phyloP scores from a whole-genome alignment of 2,113 vertebrate genomes.

The Pterocles gutturalis region DNA sequence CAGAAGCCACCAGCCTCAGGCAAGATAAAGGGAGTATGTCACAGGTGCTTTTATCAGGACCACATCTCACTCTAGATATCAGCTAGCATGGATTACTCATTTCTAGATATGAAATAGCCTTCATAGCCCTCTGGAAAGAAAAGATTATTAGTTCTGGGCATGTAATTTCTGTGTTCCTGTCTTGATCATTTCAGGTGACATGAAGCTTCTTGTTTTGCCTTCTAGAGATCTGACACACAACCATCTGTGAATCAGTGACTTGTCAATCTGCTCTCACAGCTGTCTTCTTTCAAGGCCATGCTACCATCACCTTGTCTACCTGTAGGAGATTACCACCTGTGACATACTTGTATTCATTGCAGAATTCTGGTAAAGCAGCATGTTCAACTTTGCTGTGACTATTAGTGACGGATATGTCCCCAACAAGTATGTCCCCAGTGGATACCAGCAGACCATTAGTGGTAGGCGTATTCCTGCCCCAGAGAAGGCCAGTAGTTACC shows the following conservation, averaged over 20 bases:
- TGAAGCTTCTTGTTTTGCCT: neutral
- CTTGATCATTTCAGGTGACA: neutral
- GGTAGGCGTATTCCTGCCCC: neutral
- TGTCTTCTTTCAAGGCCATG: neutral
- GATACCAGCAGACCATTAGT: neutral
- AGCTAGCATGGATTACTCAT: neutral
- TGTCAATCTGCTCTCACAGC: neutral
- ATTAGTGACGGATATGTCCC: neutral
- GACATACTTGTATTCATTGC: neutral
- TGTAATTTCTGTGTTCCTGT: neutral
- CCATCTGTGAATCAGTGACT: neutral
- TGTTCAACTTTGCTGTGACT: fast-evolving
- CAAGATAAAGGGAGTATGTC: neutral
- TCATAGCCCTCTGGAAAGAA: neutral
- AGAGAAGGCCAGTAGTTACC: neutral
- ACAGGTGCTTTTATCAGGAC: neutral
- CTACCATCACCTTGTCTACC: neutral
- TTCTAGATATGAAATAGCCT: neutral
- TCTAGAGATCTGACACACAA: neutral
- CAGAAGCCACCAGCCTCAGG: neutral
- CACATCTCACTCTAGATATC: neutral
- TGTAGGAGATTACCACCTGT: neutral
- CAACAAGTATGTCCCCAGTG: fast-evolving
- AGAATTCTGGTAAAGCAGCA: neutral
- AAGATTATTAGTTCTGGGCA: neutral